These are phyloP conservation scores for Dromaius novaehollandiae DNA, from an alignment of 2,113 vertebrate genomes.

Conservation along the genomic window DNA sequence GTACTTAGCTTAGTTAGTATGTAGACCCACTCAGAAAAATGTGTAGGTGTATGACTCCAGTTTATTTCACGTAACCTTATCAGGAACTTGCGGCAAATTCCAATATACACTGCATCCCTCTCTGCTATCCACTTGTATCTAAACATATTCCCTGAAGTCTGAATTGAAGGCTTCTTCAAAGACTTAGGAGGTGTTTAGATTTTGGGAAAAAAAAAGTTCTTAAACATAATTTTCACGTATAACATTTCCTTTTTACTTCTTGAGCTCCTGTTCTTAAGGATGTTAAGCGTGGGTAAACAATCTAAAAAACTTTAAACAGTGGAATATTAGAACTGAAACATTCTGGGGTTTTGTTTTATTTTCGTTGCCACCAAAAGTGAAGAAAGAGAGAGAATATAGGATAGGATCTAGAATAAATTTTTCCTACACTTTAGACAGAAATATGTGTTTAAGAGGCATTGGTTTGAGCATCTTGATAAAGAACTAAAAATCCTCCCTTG, in stretches of 20 bases:
- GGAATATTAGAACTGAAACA: not conserved
- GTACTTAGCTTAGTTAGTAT: not conserved
- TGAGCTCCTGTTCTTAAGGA: not conserved
- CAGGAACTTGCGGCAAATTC: not conserved
- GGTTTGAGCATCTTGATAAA: not conserved
- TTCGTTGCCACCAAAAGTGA: not conserved
- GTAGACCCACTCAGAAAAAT: not conserved
- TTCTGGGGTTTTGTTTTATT: not conserved
- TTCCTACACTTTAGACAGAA: not conserved
- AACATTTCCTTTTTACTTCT: not conserved
- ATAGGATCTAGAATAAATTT: not conserved
- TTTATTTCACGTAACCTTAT: not conserved
- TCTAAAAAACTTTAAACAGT: not conserved
- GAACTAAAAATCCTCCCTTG: not conserved
- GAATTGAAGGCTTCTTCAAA: not conserved
- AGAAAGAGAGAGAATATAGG: not conserved
- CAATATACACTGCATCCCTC: not conserved
- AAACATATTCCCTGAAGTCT: not conserved
- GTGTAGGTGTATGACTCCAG: no score
- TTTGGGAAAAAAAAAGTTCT: not conserved
- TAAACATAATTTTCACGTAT: not conserved
- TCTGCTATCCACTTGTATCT: not conserved
- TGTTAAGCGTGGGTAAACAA: fast-evolving
- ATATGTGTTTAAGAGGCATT: not conserved
- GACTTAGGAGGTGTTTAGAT: not conserved